These are phyloP conservation scores for Orchestia grillus DNA, from an alignment of 1,140 invertebrate species.

Conservation along the genomic window DNA sequence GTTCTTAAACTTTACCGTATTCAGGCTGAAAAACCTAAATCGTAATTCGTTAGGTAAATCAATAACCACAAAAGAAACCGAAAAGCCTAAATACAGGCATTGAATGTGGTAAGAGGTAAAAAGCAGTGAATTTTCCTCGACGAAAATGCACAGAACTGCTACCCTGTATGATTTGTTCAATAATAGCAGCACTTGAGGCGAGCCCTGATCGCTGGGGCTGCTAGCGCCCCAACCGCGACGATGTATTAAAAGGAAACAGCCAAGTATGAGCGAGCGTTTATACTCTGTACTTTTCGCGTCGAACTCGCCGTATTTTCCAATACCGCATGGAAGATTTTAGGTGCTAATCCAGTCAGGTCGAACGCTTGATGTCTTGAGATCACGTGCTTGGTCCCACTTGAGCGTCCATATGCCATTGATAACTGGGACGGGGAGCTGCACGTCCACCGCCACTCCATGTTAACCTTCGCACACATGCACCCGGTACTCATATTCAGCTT, in stretches of 20 bases:
- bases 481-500: not conserved
- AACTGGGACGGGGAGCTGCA: not conserved
- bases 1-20: not conserved
- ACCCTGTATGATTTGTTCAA: not conserved
- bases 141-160: not conserved
- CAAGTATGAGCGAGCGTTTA: not conserved
- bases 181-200: not conserved
- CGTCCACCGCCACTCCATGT: not conserved
- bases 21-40: not conserved
- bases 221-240: not conserved
- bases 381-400: not conserved
- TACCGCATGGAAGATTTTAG: not conserved
- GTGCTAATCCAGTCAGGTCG: not conserved
- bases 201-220: not conserved
- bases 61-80: not conserved
- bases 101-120: not conserved
- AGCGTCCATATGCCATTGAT: not conserved
- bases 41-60: not conserved
- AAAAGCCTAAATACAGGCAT: not conserved
- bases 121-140: not conserved
- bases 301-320: not conserved
- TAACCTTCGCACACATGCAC: not conserved
- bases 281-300: not conserved
- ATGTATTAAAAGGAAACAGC: not conserved
- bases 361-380: not conserved